These are phyloP conservation scores for Yasuhikotakia modesta DNA, from an alignment of 2,797 vertebrate genomes.

Conservation along the genomic window DNA sequence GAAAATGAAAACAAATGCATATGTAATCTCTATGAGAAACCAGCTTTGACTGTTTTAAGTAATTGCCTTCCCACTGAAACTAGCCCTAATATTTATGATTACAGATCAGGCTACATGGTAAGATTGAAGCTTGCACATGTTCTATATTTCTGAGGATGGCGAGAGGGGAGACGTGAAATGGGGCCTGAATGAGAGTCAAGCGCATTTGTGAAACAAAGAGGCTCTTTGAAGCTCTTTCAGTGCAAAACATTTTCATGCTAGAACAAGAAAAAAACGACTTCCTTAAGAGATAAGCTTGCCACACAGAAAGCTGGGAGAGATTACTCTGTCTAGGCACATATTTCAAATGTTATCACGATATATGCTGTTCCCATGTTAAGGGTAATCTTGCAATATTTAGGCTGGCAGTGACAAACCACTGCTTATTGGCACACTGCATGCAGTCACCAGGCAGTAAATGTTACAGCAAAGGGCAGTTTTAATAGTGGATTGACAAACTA, in stretches of 20 bases:
- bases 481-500: slow-evolving; percentile 26
- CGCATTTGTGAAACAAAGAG: slow-evolving; percentile 82
- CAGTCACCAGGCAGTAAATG: slow-evolving; percentile 34
- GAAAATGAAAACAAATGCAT: slow-evolving; percentile 75
- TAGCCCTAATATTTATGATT: slow-evolving; percentile 71
- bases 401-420: slow-evolving; percentile 56
- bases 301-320: slow-evolving; percentile 77
- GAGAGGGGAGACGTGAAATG: slow-evolving; percentile 42
- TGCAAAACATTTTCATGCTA: slow-evolving; percentile 82
- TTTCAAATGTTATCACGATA: slow-evolving; percentile 77
- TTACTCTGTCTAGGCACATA: slow-evolving; percentile 81
- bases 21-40: slow-evolving; percentile 71
- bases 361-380: slow-evolving; percentile 40
- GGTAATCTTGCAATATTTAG: slow-evolving; percentile 67
- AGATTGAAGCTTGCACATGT: slow-evolving; percentile 59
- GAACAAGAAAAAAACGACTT: slow-evolving; percentile 80
- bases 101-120: slow-evolving; percentile 60
- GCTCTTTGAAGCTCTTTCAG: slow-evolving; percentile 82
- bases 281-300: slow-evolving; percentile 82
- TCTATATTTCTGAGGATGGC: slow-evolving; percentile 61
- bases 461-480: slow-evolving; percentile 14
- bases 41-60: slow-evolving; percentile 68
- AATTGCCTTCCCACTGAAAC: slow-evolving; percentile 70
- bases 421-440: slow-evolving; percentile 41
- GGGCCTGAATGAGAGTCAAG: slow-evolving; percentile 77